Conservation (phyloP, 2,797 vertebrate species). For the Potorous gilbertii region DNA sequence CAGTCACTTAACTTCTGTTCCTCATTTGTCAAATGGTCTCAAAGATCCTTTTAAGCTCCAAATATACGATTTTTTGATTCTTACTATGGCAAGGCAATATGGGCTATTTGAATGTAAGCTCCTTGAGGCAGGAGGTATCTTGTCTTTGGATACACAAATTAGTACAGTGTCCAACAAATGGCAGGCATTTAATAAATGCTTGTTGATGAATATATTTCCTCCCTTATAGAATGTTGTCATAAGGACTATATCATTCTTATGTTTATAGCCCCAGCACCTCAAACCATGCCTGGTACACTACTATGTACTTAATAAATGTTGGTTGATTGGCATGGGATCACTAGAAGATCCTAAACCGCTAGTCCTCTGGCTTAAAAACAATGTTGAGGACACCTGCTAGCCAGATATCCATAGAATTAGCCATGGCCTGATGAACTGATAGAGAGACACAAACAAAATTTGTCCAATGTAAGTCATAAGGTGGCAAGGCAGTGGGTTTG, state of each 20-base stretch:
- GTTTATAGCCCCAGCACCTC: not conserved
- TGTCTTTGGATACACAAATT: not conserved
- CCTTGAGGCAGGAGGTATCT: not conserved
- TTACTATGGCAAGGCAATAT: not conserved
- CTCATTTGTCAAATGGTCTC: not conserved
- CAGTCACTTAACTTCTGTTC: not conserved
- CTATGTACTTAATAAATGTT: not conserved
- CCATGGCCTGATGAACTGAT: not conserved
- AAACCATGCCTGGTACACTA: not conserved
- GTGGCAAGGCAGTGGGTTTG: not conserved
- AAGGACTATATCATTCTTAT: not conserved
- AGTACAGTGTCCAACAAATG: too few species aligned
- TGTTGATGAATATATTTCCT: not conserved
- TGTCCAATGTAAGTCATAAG: not conserved
- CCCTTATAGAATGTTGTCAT: not conserved
- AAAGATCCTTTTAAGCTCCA: not conserved
- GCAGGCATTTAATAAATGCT: not conserved
- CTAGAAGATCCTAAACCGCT: not conserved
- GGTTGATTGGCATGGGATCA: not conserved
- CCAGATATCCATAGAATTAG: not conserved
- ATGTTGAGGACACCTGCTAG: slow-evolving; percentile 18
- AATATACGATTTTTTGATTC: not conserved
- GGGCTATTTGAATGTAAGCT: not conserved
- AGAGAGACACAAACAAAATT: not conserved
- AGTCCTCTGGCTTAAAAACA: slow-evolving; percentile 10